These are phyloP conservation scores for Leiothrix lutea DNA, from an alignment of 2,113 vertebrate genomes.

Conservation along the genomic window DNA sequence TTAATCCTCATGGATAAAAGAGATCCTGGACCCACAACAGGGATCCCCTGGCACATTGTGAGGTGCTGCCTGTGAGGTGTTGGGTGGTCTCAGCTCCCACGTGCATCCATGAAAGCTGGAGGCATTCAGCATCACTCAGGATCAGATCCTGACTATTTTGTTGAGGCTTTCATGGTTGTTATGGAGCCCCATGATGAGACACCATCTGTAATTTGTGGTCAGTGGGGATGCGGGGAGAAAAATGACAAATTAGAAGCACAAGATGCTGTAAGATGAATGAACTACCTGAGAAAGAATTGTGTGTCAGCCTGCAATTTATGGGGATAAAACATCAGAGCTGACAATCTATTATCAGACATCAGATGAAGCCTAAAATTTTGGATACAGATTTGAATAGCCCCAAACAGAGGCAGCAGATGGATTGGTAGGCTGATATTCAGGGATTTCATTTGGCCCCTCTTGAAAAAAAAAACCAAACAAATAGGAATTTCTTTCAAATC, in stretches of 20 bases:
- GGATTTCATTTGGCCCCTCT: conserved; percentile 17
- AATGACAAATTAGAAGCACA: conserved; percentile 62
- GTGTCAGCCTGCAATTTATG: conserved; percentile 64
- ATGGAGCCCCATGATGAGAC: conserved; percentile 25
- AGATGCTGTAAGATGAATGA: conserved; percentile 51
- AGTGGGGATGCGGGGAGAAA: conserved; percentile 12
- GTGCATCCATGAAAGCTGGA: background rate
- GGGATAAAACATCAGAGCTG: conserved; percentile 46
- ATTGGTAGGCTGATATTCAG: conserved; percentile 20
- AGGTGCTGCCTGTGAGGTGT: background rate
- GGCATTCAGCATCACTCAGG: background rate
- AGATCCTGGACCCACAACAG: background rate
- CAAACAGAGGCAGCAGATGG: conserved; percentile 22
- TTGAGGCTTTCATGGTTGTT: conserved; percentile 26
- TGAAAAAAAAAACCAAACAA: background rate
- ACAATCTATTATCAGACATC: conserved; percentile 62
- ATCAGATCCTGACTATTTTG: background rate
- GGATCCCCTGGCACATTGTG: background rate
- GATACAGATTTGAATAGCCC: conserved; percentile 56
- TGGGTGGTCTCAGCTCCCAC: background rate
- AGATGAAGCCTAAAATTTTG: conserved; percentile 67
- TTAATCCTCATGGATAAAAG: background rate
- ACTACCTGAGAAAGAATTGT: conserved; percentile 43
- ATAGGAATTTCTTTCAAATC: conserved; percentile 39
- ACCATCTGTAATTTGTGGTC: conserved; percentile 62